Evolutionary conservation across 1,140 invertebrate species (phyloP), one percentile per base, ranked within the genome.

Genomic region (Galleria mellonella): DNA sequence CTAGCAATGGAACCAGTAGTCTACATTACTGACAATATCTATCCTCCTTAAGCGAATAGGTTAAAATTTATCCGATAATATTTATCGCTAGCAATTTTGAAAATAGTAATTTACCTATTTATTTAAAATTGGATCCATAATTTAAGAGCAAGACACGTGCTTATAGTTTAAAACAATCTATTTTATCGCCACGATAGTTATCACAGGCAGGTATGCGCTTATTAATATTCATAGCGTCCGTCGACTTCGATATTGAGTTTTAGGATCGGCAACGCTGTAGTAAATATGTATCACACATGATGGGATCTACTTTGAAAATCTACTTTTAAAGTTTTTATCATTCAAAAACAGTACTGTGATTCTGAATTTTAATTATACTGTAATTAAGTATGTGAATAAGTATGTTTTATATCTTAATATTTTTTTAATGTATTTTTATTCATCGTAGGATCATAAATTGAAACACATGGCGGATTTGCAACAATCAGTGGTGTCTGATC

Each of bases 381-480:
- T 23, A 23, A 23, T 23, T 23, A 23, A 23, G 17, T 23, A 23
- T 23, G 6, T 6, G 6, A 3, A 23, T 23, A 23, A 2, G 6
- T 23, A 23, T 23, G 17, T 3, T 17, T 47, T 32, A 9, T 23
- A 33, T 14, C 30, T 11, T 29, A 7, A n/a, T 10, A 15, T 41
- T 32, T 42, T 33, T 43, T 23, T 32, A 45, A 37, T 43, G 23
- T 32, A 4, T 40, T 33, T 31, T 4, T 13, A 44, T 23, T 23
- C 6, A 23, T 23, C 17, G 17, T 85, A 98, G 97, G 97, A 98
- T 87, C 93, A 96, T 64, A 98, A 98, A 83, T 88, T 98, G 86
- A 97, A 97, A 83, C 97, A 98, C 73, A 99, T 98, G 97, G 97
- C 97, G 4, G 97, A 98, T 83, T 89, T 98, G 58, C 97, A 98